A percentile compares a stretch with the other conserved stretches of the same genome.
phyloP scores from a whole-genome alignment of 1,140 invertebrate species.

The Dreissena rostriformis region DNA sequence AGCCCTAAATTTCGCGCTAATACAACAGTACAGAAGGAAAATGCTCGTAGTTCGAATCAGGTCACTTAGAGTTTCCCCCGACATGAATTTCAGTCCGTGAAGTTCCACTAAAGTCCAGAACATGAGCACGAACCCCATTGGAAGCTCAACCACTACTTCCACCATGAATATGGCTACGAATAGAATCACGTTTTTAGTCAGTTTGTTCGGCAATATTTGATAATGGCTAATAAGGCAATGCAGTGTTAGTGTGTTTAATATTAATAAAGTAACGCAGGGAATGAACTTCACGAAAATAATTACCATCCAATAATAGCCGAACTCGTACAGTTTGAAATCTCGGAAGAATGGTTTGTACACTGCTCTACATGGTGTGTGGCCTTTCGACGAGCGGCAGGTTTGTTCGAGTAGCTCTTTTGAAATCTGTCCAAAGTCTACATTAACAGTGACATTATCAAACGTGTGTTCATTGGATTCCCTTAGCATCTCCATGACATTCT shows the following conservation, averaged over 20 bases:
- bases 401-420: background rate
- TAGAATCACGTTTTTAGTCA: slow-evolving; percentile 21
- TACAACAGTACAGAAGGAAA: slow-evolving; percentile 38
- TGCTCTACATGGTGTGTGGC: slow-evolving; percentile 34
- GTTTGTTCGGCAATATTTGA: too few relatives aligned
- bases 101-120: slow-evolving; percentile 45
- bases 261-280: slow-evolving; percentile 32
- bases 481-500: slow-evolving; percentile 1
- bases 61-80: slow-evolving; percentile 10
- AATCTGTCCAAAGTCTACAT: background rate
- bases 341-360: slow-evolving; percentile 39
- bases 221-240: too few relatives aligned
- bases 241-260: slow-evolving; percentile 33
- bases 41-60: slow-evolving; percentile 17
- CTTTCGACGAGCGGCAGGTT: slow-evolving; percentile 4
- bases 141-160: slow-evolving; percentile 36
- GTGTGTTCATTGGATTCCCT: too few relatives aligned
- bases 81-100: slow-evolving; percentile 30
- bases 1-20: slow-evolving; percentile 33
- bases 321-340: slow-evolving; percentile 41
- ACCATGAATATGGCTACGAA: slow-evolving; percentile 46
- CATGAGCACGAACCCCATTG: slow-evolving; percentile 39
- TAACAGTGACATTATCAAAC: slow-evolving; percentile 1
- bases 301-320: slow-evolving; percentile 51
- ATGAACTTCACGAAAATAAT: slow-evolving; percentile 53